Evolutionary conservation across 2,888 invertebrate genomes (phyloP).

Genomic region (Antitype chi): DNA sequence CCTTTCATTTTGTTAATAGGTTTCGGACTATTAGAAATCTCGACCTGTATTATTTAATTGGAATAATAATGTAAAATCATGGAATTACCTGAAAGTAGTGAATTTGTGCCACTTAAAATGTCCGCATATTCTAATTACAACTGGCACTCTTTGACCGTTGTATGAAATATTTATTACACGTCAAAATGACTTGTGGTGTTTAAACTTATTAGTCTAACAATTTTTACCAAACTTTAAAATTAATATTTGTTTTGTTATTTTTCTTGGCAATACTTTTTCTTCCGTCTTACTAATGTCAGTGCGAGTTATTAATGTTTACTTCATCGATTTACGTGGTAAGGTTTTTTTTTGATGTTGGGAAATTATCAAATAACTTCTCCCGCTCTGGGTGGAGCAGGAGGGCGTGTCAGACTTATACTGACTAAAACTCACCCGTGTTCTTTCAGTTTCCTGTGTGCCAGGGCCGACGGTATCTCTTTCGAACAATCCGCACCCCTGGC

Average conservation of each 20-base stretch:
- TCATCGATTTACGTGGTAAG: too few species aligned
- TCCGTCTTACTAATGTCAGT: neutral
- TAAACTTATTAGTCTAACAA: neutral
- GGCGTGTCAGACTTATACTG: too few species aligned
- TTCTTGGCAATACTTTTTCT: neutral
- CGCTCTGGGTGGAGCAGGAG: too few species aligned
- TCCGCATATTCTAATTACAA: neutral
- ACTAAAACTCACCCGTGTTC: too few species aligned
- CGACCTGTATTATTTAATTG: neutral
- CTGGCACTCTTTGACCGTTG: neutral
- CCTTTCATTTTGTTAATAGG: constrained; percentile 1
- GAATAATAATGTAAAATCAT: neutral
- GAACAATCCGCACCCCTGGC: too few species aligned
- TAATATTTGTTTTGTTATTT: too few species aligned
- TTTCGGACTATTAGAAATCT: neutral
- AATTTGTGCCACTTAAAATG: neutral
- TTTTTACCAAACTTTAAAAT: neutral
- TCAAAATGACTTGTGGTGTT: neutral
- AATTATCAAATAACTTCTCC: too few species aligned
- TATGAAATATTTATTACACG: neutral
- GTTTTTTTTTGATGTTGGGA: too few species aligned
- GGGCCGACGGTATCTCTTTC: too few species aligned
- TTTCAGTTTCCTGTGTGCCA: too few species aligned
- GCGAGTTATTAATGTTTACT: too few species aligned
- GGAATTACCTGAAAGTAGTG: too few species aligned